phyloP scores from a whole-genome alignment of 2,797 vertebrate species.

The Neosalanx taihuensis region DNA sequence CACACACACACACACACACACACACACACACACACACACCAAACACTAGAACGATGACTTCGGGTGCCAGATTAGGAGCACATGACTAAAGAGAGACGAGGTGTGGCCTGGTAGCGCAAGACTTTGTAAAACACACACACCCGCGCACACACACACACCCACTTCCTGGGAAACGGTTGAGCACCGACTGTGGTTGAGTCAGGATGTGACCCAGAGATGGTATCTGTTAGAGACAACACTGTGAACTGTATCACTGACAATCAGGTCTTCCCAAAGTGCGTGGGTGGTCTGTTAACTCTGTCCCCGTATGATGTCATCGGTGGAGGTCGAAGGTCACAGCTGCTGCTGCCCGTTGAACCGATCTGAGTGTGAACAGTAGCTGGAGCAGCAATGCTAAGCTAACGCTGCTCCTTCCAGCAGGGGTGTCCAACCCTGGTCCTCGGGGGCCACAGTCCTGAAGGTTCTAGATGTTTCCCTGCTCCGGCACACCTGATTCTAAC shows the following conservation, averaged over 20 bases:
- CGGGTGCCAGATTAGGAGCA: constrained; percentile 45
- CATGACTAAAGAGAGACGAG: constrained; percentile 46
- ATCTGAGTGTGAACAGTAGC: not conserved
- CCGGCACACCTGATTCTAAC: too few species aligned
- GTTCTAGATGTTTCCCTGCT: too few species aligned
- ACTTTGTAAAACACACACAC: constrained; percentile 4
- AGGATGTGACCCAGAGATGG: not conserved
- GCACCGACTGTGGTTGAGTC: not conserved
- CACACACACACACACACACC: constrained; percentile 10
- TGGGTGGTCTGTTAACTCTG: not conserved
- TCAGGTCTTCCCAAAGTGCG: not conserved
- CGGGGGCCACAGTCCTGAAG: too few species aligned
- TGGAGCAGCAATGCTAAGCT: not conserved
- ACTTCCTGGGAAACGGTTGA: not conserved
- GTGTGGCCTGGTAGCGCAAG: constrained; percentile 38
- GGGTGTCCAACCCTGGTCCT: too few species aligned
- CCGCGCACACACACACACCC: not conserved
- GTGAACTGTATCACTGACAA: not conserved
- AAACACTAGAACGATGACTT: constrained; percentile 51
- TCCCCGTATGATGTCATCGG: not conserved
- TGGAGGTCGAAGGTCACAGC: not conserved
- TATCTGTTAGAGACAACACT: not conserved
- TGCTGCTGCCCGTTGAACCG: not conserved
- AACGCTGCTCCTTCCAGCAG: not conserved
- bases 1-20: constrained; percentile 9